Evolutionary conservation across 1,140 invertebrate species (phyloP).

Genomic region (Armadillidium nasatum): DNA sequence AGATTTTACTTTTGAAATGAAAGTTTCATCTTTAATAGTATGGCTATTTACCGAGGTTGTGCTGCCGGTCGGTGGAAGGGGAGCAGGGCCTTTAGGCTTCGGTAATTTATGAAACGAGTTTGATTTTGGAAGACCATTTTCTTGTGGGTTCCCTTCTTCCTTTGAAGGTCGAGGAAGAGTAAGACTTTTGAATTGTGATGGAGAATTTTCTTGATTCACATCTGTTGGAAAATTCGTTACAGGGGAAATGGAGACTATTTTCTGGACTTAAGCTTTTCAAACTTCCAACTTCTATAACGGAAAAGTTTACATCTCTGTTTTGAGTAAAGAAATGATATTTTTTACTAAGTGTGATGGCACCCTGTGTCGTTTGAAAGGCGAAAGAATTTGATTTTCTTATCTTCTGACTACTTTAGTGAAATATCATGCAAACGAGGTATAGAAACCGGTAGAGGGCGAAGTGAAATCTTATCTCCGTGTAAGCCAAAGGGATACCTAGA

Average conservation of each 20-base stretch:
- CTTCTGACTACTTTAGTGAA: not conserved
- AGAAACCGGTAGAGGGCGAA: not conserved
- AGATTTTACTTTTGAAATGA: not conserved
- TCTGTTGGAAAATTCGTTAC: constrained; percentile 23
- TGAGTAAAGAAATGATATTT: constrained; percentile 41
- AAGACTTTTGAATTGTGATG: too few species aligned
- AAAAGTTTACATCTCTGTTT: constrained; percentile 30
- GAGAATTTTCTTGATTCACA: too few species aligned
- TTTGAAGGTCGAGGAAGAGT: too few species aligned
- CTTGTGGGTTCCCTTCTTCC: too few species aligned
- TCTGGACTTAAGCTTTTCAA: constrained; percentile 30
- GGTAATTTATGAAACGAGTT: constrained; percentile 5
- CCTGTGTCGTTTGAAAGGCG: not conserved
- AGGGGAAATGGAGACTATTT: constrained; percentile 30
- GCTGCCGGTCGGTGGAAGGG: constrained; percentile 31
- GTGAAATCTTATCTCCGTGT: not conserved
- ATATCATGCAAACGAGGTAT: not conserved
- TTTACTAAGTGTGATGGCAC: constrained; percentile 31
- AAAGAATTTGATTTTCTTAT: not conserved
- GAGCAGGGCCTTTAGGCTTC: constrained; percentile 34
- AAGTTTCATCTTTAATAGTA: not conserved
- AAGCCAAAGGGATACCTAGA: not conserved
- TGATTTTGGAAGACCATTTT: too few species aligned
- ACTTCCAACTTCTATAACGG: constrained; percentile 39
- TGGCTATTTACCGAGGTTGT: not conserved